Conservation (phyloP, 30 jellyfish, hydroid and myxozoan species). For the Aurelia aurita region DNA sequence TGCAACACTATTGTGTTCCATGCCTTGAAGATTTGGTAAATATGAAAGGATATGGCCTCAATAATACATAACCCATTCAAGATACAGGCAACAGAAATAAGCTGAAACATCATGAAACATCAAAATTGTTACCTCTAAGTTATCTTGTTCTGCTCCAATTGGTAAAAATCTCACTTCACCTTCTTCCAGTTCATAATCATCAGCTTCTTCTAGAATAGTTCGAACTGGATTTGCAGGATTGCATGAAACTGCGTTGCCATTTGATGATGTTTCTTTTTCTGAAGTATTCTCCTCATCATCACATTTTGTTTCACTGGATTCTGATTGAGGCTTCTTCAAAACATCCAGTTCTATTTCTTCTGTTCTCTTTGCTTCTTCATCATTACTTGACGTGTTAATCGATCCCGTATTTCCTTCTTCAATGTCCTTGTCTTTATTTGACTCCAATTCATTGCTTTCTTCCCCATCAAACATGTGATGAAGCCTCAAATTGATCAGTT, state of each 20-base stretch:
- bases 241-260: not conserved
- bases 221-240: conserved; percentile 1
- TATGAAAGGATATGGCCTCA: no score
- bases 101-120: no score
- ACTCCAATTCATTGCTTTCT: conserved; percentile 72
- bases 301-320: conserved; percentile 1
- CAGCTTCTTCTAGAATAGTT: conserved; percentile 9
- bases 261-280: not conserved
- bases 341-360: conserved; percentile 71
- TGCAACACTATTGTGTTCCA: no score
- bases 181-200: conserved; percentile 5
- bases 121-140: not conserved
- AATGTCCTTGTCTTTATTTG: conserved; percentile 21
- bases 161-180: conserved; percentile 13
- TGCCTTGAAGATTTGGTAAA: no score
- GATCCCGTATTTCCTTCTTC: conserved; percentile 52
- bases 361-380: conserved; percentile 17
- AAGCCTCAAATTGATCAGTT: conserved; percentile 70
- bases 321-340: conserved; percentile 14
- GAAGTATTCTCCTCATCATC: not conserved
- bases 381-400: not conserved
- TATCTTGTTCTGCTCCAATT: not conserved
- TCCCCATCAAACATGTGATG: conserved; percentile 93
- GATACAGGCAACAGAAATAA: no score
- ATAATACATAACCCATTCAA: no score